Percentiles rank a stretch among this genome's conserved stretches.
phyloP scores from a whole-genome alignment of 2,888 invertebrate species.

The Anthophora plumipes region DNA sequence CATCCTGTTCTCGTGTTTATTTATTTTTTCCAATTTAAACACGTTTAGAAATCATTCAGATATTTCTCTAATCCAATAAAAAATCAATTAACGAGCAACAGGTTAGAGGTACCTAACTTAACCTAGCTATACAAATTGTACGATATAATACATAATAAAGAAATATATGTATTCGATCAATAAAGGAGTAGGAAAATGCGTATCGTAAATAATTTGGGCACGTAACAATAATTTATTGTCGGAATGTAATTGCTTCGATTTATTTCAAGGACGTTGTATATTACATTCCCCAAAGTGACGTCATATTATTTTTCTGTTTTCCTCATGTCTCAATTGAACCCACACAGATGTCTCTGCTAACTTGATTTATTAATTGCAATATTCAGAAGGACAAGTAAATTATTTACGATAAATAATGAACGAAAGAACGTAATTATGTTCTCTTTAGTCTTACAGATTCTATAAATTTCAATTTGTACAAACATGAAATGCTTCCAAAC shows the following conservation, averaged over 20 bases:
- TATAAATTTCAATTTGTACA: slow-evolving; percentile 13
- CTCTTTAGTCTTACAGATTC: background rate
- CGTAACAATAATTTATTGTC: slow-evolving; percentile 16
- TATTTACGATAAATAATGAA: accelerated
- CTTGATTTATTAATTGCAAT: background rate
- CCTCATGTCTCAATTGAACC: background rate
- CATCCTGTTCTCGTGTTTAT: background rate
- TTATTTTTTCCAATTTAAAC: background rate
- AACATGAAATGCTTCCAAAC: background rate
- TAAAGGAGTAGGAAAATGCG: background rate
- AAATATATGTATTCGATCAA: background rate
- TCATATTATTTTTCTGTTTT: background rate
- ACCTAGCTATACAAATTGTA: no score
- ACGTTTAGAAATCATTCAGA: background rate
- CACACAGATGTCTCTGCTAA: background rate
- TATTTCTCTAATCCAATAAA: background rate
- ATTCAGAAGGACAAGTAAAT: background rate
- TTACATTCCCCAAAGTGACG: background rate
- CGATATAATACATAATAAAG: background rate
- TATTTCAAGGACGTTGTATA: background rate
- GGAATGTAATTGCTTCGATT: slow-evolving; percentile 25
- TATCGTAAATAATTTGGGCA: slow-evolving; percentile 35
- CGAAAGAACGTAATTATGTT: background rate
- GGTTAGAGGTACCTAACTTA: no score
- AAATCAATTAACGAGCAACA: background rate